Percentiles rank a stretch among this genome's conserved stretches.
Conservation (phyloP, 2,113 vertebrate species). For the Thunnus maccoyii region DNA sequence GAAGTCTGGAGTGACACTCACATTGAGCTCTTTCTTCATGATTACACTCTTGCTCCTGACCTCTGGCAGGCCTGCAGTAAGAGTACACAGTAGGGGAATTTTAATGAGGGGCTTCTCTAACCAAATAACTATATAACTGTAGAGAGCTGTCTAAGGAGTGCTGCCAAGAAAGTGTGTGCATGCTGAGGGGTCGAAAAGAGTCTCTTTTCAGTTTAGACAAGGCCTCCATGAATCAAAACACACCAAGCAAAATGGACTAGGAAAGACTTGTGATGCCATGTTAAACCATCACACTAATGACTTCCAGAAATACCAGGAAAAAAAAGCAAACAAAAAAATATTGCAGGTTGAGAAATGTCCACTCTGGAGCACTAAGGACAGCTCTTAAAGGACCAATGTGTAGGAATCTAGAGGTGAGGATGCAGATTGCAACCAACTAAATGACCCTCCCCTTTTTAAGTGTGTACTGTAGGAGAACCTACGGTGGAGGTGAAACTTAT, state of each 20-base stretch:
- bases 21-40: conserved; percentile 18
- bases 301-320: not conserved
- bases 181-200: not conserved
- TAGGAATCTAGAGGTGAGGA: no score
- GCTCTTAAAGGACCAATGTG: no score
- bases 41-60: not conserved
- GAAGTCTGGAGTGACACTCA: not conserved
- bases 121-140: not conserved
- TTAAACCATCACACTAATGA: conserved; percentile 2
- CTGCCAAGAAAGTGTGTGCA: conserved; percentile 3
- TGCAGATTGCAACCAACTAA: no score
- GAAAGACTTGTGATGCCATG: not conserved
- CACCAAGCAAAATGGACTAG: not conserved
- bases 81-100: conserved; percentile 6
- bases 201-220: not conserved
- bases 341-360: not conserved
- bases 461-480: no score
- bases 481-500: no score
- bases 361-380: no score
- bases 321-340: no score
- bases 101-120: conserved; percentile 39
- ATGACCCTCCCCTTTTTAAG: no score
- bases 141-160: not conserved
- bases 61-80: not conserved
- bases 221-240: not conserved